These are phyloP conservation scores for Sorex araneus DNA, from an alignment of 2,113 vertebrate species.

Conservation along the genomic window DNA sequence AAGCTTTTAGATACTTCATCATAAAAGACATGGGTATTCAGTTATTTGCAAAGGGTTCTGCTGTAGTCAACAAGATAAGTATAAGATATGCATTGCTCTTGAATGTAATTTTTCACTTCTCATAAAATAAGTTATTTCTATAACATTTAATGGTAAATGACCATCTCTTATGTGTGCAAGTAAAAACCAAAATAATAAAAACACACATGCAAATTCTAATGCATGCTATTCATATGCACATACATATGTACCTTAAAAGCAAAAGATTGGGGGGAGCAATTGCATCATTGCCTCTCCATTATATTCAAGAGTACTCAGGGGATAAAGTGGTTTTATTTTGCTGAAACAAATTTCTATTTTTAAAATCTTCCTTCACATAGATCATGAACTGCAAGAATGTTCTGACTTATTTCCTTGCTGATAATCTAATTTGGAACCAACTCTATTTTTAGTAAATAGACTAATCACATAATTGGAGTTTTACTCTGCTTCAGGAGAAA, in stretches of 20 bases:
- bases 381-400: conserved; percentile 71
- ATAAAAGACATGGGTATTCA: not conserved
- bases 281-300: not conserved
- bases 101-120: conserved; percentile 12
- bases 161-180: conserved; percentile 11
- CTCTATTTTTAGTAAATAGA: conserved; percentile 71
- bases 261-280: not conserved
- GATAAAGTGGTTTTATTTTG: conserved; percentile 43
- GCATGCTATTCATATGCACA: not conserved
- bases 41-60: conserved; percentile 17
- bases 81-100: conserved; percentile 13
- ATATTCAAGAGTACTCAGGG: not conserved
- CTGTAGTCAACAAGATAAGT: not conserved
- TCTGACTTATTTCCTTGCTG: conserved; percentile 67
- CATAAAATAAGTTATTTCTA: conserved; percentile 22
- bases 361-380: conserved; percentile 57
- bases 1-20: not conserved
- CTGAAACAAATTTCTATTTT: conserved; percentile 60
- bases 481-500: not conserved
- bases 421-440: conserved; percentile 68
- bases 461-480: conserved; percentile 54
- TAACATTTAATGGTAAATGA: not conserved
- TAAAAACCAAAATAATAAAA: not conserved
- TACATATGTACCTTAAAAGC: not conserved
- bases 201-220: not conserved